A percentile compares a stretch with the other conserved stretches of the same genome.
Evolutionary conservation across 2,888 invertebrate genomes (phyloP).

Genomic region (Thumatha senex): DNA sequence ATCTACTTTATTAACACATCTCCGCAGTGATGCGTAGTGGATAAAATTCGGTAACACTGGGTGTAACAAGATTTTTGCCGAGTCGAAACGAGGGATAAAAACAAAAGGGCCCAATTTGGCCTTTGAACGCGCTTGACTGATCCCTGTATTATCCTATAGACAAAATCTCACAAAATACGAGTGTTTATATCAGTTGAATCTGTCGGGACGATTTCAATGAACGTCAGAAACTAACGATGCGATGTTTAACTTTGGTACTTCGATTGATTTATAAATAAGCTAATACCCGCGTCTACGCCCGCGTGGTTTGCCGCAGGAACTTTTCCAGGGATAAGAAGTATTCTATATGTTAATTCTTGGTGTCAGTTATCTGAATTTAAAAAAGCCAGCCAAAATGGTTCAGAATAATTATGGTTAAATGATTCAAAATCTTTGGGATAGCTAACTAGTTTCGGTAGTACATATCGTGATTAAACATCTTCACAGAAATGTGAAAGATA

Average conservation of each 20-base stretch:
- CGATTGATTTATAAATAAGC: conserved; percentile 51
- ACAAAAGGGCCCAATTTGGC: conserved; percentile 64
- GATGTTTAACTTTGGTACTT: conserved; percentile 47
- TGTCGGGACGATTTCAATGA: conserved; percentile 49
- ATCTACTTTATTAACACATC: too few species aligned
- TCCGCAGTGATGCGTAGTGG: conserved; percentile 33
- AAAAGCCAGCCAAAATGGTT: too few species aligned
- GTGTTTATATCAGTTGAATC: conserved; percentile 60
- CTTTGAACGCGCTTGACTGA: conserved; percentile 59
- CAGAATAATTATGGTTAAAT: too few species aligned
- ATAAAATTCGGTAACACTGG: conserved; percentile 53
- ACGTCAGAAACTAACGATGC: conserved; percentile 49
- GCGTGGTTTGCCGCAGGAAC: conserved; percentile 25
- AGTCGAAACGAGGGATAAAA: conserved; percentile 53
- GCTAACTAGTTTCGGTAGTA: too few species aligned
- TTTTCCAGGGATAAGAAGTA: too few species aligned
- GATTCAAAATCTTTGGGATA: too few species aligned
- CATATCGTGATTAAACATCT: too few species aligned
- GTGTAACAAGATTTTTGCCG: conserved; percentile 56
- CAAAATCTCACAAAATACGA: conserved; percentile 55
- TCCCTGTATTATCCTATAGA: conserved; percentile 55
- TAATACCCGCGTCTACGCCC: too few species aligned
- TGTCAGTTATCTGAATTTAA: too few species aligned
- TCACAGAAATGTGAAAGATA: too few species aligned
- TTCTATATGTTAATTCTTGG: too few species aligned